phyloP scores from a whole-genome alignment of 2,888 invertebrate genomes.

The Protophormia terraenovae region DNA sequence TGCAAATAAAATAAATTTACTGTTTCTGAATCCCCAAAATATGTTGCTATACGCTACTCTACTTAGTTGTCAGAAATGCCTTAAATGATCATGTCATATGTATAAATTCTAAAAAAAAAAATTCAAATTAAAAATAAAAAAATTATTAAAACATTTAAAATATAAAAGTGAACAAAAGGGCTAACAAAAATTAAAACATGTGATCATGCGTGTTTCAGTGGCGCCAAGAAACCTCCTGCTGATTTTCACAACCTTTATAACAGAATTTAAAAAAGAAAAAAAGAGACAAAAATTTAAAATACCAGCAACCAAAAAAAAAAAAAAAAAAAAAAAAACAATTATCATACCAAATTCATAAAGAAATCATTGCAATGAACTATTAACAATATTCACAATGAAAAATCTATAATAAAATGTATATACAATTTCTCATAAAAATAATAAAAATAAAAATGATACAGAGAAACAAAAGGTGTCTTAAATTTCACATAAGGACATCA shows the following conservation, averaged over 20 bases:
- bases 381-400: not conserved
- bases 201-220: slow-evolving; percentile 73
- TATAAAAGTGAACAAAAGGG: slow-evolving; percentile 68
- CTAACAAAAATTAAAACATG: slow-evolving; percentile 73
- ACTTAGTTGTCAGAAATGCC: slow-evolving; percentile 57
- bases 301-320: not conserved
- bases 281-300: slow-evolving; percentile 31
- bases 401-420: slow-evolving; percentile 34
- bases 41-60: too few species aligned
- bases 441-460: too few species aligned
- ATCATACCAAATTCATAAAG: not conserved
- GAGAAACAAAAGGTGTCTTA: slow-evolving; percentile 68
- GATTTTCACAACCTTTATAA: slow-evolving; percentile 71
- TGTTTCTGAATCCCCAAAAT: too few species aligned
- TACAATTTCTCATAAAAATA: slow-evolving; percentile 44
- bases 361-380: not conserved
- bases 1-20: too few species aligned
- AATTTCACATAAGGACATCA: slow-evolving; percentile 68
- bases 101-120: slow-evolving; percentile 36
- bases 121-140: slow-evolving; percentile 29
- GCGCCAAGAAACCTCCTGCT: slow-evolving; percentile 80
- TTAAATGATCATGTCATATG: slow-evolving; percentile 60
- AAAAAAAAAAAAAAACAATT: not conserved
- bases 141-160: slow-evolving; percentile 18
- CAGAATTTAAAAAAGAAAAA: slow-evolving; percentile 9